Conservation (phyloP, 2,113 vertebrate genomes). For the Microcebus griseorufus region DNA sequence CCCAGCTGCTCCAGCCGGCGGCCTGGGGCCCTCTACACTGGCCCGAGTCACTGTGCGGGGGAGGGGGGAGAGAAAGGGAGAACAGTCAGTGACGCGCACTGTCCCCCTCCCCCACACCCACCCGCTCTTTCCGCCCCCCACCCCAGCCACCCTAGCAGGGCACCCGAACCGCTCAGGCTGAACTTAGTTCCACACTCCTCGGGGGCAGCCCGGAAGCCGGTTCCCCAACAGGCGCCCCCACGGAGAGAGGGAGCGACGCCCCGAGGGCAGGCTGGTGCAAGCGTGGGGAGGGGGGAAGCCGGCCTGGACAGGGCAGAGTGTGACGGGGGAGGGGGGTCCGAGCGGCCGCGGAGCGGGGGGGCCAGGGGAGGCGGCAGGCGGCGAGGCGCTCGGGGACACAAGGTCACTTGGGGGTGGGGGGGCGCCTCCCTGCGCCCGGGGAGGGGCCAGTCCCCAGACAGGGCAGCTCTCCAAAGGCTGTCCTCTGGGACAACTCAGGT, state of each 20-base stretch:
- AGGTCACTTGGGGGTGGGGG: constrained; percentile 64
- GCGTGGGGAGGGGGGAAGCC: background rate
- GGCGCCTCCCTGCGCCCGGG: constrained; percentile 55
- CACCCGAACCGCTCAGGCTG: constrained; percentile 67
- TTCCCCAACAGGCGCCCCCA: constrained; percentile 30
- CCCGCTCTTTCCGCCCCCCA: constrained; percentile 70
- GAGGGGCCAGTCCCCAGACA: constrained; percentile 67
- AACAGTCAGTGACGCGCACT: constrained; percentile 74
- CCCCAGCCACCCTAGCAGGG: constrained; percentile 54
- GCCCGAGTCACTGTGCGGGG: constrained; percentile 79
- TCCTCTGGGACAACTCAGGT: constrained; percentile 65
- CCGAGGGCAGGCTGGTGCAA: constrained; percentile 29
- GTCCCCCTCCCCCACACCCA: constrained; percentile 73
- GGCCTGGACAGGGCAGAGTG: background rate
- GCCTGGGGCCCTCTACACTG: constrained; percentile 62
- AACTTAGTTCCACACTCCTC: constrained; percentile 78
- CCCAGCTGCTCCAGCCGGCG: constrained; percentile 70
- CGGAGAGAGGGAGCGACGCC: background rate
- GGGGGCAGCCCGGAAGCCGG: constrained; percentile 66
- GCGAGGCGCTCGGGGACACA: constrained; percentile 61
- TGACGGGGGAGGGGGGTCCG: background rate
- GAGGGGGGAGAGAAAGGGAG: constrained; percentile 71
- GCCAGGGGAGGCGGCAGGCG: background rate
- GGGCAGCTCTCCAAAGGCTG: constrained; percentile 67
- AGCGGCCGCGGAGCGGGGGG: background rate